These are phyloP conservation scores for Troilus luridus DNA, from an alignment of 2,888 invertebrate genomes.

Conservation along the genomic window DNA sequence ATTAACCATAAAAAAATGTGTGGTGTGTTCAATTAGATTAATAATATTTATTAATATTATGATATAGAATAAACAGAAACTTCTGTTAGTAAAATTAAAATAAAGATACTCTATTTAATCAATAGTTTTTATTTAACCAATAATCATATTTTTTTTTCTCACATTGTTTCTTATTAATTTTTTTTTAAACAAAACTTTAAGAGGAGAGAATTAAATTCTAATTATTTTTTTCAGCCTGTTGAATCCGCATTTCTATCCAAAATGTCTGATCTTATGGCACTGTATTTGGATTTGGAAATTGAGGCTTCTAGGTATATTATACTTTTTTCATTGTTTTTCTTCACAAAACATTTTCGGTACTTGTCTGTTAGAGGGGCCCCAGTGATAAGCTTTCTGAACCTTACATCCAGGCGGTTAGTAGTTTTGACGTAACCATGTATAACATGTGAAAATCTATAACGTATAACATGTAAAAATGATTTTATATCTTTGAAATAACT, in stretches of 20 bases:
- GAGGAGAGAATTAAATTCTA: slow-evolving; percentile 39
- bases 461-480: too few relatives aligned
- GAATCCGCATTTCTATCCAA: slow-evolving; percentile 69
- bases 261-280: slow-evolving; percentile 70
- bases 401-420: too few relatives aligned
- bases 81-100: not conserved
- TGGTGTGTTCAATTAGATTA: not conserved
- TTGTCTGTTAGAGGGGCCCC: too few relatives aligned
- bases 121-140: not conserved
- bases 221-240: slow-evolving; percentile 67
- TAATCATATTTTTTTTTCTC: not conserved
- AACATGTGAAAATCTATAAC: too few relatives aligned
- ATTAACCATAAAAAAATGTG: not conserved
- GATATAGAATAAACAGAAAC: not conserved
- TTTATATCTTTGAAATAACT: too few relatives aligned
- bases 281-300: slow-evolving; percentile 70
- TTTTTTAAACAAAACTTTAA: slow-evolving; percentile 53
- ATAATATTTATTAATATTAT: not conserved
- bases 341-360: not conserved
- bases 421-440: too few relatives aligned
- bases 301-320: slow-evolving; percentile 68
- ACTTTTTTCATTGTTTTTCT: not conserved
- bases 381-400: too few relatives aligned
- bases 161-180: slow-evolving; percentile 1
- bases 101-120: not conserved